Evolutionary conservation across 64 coral and sea anemone species (phyloP).

Genomic region (Stichodactyla helianthus): DNA sequence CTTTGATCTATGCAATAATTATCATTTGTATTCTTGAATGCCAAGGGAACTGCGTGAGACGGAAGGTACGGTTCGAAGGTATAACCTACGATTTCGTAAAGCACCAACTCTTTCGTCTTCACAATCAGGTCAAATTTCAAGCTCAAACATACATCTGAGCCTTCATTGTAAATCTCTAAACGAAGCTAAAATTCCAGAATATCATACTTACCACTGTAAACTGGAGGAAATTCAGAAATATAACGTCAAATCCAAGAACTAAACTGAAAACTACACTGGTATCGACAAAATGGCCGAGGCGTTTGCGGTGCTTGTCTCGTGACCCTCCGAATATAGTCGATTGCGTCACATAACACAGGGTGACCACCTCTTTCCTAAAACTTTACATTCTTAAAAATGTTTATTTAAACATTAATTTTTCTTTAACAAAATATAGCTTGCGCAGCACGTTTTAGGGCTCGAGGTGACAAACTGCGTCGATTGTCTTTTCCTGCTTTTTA

Average conservation of each 20-base stretch:
- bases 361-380: background rate
- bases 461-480: background rate
- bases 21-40: background rate
- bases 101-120: background rate
- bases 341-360: slow-evolving; percentile 29
- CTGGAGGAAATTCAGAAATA: background rate
- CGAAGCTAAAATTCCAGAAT: background rate
- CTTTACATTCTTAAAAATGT: background rate
- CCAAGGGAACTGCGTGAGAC: background rate
- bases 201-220: background rate
- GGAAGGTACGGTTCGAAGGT: background rate
- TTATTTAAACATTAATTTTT: background rate
- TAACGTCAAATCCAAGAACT: slow-evolving; percentile 22
- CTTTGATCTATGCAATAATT: background rate
- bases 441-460: background rate
- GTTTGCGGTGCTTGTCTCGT: slow-evolving; percentile 33
- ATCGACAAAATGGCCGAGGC: slow-evolving; percentile 34
- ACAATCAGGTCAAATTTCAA: background rate
- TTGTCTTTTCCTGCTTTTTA: background rate
- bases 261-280: background rate
- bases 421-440: background rate
- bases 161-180: background rate
- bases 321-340: slow-evolving; percentile 14
- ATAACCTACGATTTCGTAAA: background rate
- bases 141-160: background rate